A percentile compares a stretch with the other conserved stretches of the same genome.
Conservation (phyloP, 2,113 vertebrate species). For the Synodontis membranacea region DNA sequence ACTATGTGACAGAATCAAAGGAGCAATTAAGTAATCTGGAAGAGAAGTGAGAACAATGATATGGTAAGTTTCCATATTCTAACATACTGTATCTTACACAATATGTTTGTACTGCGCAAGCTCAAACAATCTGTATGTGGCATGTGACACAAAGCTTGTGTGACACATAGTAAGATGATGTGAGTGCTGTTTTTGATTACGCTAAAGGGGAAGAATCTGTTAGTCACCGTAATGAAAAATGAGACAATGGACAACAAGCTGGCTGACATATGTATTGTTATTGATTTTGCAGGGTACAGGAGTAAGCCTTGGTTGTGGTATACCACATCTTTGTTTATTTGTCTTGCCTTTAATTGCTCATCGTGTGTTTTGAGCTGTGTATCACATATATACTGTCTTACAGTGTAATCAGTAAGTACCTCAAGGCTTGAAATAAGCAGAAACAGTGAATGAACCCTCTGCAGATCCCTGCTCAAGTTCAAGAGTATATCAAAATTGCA, state of each 20-base stretch:
- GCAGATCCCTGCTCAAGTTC: not conserved
- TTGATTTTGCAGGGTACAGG: not conserved
- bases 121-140: not conserved
- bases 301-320: not conserved
- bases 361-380: not conserved
- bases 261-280: not conserved
- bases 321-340: not conserved
- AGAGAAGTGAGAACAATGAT: not conserved
- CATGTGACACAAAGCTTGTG: not conserved
- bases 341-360: not conserved
- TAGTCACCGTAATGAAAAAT: not conserved
- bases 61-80: not conserved
- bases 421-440: not conserved
- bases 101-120: not conserved
- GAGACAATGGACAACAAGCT: not conserved
- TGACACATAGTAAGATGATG: not conserved
- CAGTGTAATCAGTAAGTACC: not conserved
- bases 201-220: not conserved
- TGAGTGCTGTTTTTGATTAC: not conserved
- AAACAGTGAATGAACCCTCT: not conserved
- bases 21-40: not conserved
- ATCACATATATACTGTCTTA: not conserved
- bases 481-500: not conserved
- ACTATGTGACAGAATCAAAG: not conserved
- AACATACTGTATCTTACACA: not conserved